Percentiles rank a stretch among this genome's conserved stretches.
These are phyloP conservation scores for Priocnemis perturbator DNA, from an alignment of 2,888 invertebrate species.

Conservation along the genomic window DNA sequence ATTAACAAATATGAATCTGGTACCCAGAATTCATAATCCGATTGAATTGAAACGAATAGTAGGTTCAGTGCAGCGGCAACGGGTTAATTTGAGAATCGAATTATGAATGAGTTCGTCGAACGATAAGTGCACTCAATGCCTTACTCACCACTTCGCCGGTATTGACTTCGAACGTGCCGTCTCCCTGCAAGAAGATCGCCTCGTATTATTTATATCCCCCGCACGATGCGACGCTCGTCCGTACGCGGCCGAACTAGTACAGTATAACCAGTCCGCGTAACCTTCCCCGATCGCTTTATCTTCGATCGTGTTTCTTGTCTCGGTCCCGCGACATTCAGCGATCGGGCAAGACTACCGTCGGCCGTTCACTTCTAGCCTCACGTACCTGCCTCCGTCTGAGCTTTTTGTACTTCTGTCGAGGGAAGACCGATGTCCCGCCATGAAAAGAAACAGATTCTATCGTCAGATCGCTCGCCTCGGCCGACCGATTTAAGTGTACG, in stretches of 20 bases:
- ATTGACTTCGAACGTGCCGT: constrained; percentile 86
- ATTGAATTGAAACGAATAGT: too few species aligned
- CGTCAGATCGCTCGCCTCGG: constrained; percentile 34
- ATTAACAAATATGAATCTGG: too few species aligned
- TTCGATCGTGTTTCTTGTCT: neutral
- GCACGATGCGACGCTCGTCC: neutral
- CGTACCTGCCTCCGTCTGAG: constrained; percentile 87
- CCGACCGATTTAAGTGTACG: too few species aligned
- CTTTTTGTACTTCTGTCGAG: constrained; percentile 88
- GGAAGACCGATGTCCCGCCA: constrained; percentile 51
- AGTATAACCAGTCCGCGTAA: neutral
- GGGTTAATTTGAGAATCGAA: too few species aligned
- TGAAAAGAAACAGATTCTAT: constrained; percentile 61
- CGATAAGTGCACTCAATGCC: neutral
- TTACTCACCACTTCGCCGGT: constrained; percentile 84
- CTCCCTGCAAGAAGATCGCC: constrained; percentile 81
- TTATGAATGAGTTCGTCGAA: too few species aligned
- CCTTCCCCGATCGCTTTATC: neutral
- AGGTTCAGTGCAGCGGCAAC: too few species aligned
- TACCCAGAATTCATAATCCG: too few species aligned
- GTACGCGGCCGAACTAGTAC: constrained; percentile 3
- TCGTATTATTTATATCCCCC: constrained; percentile 11
- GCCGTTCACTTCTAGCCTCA: constrained; percentile 4
- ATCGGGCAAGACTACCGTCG: too few species aligned
- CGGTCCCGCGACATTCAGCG: constrained; percentile 2